These are phyloP conservation scores for Dynastes maya DNA, from an alignment of 2,888 invertebrate species.

Conservation along the genomic window DNA sequence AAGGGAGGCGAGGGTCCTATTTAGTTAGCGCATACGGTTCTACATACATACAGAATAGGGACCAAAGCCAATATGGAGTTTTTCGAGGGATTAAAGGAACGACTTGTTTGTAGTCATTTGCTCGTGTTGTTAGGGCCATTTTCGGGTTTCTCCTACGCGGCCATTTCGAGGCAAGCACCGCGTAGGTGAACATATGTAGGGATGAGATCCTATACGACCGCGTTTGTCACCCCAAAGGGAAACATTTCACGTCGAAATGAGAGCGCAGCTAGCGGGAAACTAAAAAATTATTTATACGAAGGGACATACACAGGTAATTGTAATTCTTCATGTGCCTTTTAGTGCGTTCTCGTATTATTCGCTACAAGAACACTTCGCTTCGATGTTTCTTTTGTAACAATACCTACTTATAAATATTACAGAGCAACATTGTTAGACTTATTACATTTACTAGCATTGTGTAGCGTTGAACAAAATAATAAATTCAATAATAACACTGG, in stretches of 20 bases:
- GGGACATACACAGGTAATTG: background rate
- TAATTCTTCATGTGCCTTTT: too few species aligned
- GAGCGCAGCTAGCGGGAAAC: slow-evolving; percentile 10
- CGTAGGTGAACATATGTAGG: background rate
- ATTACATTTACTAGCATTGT: too few species aligned
- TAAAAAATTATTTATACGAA: slow-evolving; percentile 14
- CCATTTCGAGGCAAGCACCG: background rate
- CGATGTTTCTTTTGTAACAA: too few species aligned
- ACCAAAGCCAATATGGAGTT: slow-evolving; percentile 24
- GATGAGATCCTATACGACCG: background rate
- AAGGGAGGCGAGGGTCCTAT: slow-evolving; percentile 14
- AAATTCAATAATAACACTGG: too few species aligned
- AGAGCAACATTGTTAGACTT: too few species aligned
- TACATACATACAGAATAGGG: background rate
- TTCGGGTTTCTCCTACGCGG: slow-evolving; percentile 9
- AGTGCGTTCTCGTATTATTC: too few species aligned
- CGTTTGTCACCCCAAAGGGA: slow-evolving; percentile 18
- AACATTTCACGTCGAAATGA: slow-evolving; percentile 17
- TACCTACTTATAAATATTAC: too few species aligned
- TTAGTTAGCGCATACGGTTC: slow-evolving; percentile 7
- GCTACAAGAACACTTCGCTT: too few species aligned
- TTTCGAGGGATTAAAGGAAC: slow-evolving; percentile 41
- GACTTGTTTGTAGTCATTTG: slow-evolving; percentile 44
- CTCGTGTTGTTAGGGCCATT: slow-evolving; percentile 34
- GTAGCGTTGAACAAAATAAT: too few species aligned